Base-by-base conservation (phyloP, 2,113 vertebrate genomes). In the Cyphomyrus discorhynchus region DNA sequence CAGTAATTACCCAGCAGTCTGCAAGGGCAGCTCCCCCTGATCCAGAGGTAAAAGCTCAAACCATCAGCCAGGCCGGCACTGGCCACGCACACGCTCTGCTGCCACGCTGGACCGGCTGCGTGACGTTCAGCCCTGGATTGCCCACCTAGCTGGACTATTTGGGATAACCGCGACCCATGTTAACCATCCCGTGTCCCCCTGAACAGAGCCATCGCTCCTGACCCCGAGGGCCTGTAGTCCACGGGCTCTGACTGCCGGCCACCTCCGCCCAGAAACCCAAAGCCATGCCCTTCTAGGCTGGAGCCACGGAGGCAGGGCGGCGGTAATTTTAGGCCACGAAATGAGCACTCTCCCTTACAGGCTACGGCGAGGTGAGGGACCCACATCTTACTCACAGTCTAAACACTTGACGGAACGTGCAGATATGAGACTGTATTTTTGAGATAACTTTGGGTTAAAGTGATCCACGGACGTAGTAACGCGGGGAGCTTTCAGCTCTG, bases 201-300 rank as follows among this genome's bases (percentile, higher is more conserved):
- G 85, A 89, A 52, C 7, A 89, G 27, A 87, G 49, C 27, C 62
- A 91, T 66, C 90, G 62, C 74, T 85, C 52, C 62, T 89, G 89
- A 92, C 45, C 90, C 62, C 66, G 87, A 77, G 88, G 88, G 90
- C 90, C 84, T 86, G 47, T 74, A 88, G 49, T 87, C 50, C 85
- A 10, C 86, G 93, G 90, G 74, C 10, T 77, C 58, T 7, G 93
- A 93, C 91, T 91, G 94, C 92, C 92, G 92, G 93, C 93, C 94
- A 93, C 94, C 95, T 94, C 93, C 92, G 94, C 94, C 94, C 95
- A 94, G 91, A 92, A 92, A 94, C 92, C 93, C 91, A 45, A 89
- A 80, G 74, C 74, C 35, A 19, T 80, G 35, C 74, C 74, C 35
- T 80, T 42, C 74, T 42, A 42, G 15, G 74, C 35, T 39, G 13